These are phyloP conservation scores for Dendrocopos noguchii DNA, from an alignment of 2,113 vertebrate genomes.

Conservation along the genomic window DNA sequence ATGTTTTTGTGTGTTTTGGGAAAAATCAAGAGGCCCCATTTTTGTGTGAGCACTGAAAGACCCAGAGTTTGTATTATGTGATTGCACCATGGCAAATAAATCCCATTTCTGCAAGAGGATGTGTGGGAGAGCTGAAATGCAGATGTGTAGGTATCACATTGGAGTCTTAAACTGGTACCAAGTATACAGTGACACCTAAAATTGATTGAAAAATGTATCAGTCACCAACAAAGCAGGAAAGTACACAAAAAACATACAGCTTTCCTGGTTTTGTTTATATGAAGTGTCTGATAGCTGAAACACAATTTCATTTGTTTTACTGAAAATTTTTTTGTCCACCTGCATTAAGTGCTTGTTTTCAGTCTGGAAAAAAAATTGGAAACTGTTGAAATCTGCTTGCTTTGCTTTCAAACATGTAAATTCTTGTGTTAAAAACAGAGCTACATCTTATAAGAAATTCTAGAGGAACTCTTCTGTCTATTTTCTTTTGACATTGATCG, in stretches of 20 bases:
- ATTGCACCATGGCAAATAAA: neutral
- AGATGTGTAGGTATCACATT: neutral
- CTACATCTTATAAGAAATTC: neutral
- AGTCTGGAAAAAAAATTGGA: neutral
- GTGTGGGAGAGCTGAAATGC: neutral
- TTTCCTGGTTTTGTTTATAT: neutral
- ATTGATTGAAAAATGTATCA: neutral
- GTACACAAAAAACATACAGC: rapidly evolving
- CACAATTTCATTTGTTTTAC: rapidly evolving
- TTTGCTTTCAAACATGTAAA: neutral
- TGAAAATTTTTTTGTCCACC: neutral
- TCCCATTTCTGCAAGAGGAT: neutral
- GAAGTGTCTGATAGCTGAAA: neutral
- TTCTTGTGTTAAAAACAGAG: neutral
- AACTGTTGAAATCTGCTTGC: neutral
- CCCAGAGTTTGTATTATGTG: neutral
- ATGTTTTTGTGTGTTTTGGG: neutral
- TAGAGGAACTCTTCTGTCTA: neutral
- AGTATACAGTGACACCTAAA: too few relatives aligned
- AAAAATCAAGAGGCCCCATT: neutral
- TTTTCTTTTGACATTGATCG: neutral
- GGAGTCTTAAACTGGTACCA: neutral
- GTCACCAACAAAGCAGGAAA: neutral
- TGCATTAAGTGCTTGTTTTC: neutral
- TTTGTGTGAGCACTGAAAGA: neutral